Conservation (phyloP, 1,140 invertebrate species). For the Solenopsis fugax region DNA sequence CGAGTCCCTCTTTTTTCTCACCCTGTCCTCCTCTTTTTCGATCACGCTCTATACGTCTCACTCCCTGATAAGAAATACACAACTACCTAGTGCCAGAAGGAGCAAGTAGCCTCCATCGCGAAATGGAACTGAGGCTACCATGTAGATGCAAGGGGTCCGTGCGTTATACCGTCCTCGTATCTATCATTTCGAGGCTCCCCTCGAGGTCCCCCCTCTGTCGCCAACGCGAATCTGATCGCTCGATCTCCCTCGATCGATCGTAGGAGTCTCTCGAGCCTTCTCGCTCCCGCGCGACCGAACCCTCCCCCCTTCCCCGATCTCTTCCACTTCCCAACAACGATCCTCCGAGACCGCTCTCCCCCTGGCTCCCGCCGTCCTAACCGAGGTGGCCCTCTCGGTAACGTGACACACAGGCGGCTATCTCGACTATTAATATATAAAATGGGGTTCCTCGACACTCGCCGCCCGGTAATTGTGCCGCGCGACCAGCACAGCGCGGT, state of each 20-base stretch:
- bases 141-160: conserved; percentile 78
- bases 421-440: conserved; percentile 87
- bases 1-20: neutral
- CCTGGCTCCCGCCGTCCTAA: conserved; percentile 41
- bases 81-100: conserved; percentile 71
- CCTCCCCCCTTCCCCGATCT: conserved; percentile 63
- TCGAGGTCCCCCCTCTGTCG: conserved; percentile 76
- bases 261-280: conserved; percentile 70
- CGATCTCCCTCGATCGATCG: conserved; percentile 68
- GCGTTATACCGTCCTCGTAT: conserved; percentile 84
- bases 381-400: conserved; percentile 71
- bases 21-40: conserved; percentile 20
- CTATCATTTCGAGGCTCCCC: conserved; percentile 85
- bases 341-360: conserved; percentile 64
- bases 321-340: conserved; percentile 67
- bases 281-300: conserved; percentile 75
- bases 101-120: conserved; percentile 83
- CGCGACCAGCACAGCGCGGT: conserved; percentile 61
- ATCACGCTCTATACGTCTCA: conserved; percentile 47
- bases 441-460: conserved; percentile 86
- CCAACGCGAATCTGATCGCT: conserved; percentile 67
- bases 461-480: conserved; percentile 82
- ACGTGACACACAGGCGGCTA: conserved; percentile 72
- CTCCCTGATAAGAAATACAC: conserved; percentile 57
- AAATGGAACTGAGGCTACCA: conserved; percentile 85